phyloP scores from a whole-genome alignment of 2,113 vertebrate genomes.

The Pagrus major region DNA sequence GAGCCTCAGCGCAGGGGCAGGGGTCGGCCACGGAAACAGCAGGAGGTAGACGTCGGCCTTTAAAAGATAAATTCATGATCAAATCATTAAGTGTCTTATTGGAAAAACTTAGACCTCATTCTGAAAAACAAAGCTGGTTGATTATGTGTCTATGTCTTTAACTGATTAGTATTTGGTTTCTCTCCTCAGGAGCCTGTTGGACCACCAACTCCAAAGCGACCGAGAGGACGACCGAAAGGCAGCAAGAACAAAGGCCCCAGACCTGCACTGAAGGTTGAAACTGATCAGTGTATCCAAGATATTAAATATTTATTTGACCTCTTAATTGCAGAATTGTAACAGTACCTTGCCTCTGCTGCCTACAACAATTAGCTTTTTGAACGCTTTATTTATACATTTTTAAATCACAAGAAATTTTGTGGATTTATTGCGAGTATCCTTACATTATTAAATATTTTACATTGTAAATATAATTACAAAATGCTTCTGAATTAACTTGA shows the following conservation, averaged over 20 bases:
- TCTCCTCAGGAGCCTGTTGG: constrained; percentile 82
- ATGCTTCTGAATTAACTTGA: background rate
- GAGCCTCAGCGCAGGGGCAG: constrained; percentile 81
- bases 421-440: background rate
- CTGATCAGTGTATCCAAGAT: background rate
- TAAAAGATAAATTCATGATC: background rate
- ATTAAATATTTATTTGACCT: background rate
- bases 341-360: background rate
- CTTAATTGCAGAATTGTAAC: background rate
- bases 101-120: background rate
- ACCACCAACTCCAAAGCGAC: constrained; percentile 85
- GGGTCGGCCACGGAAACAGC: constrained; percentile 85
- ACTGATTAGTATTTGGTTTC: constrained; percentile 21
- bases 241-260: constrained; percentile 85
- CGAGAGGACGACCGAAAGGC: constrained; percentile 86
- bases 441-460: too few species aligned
- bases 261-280: constrained; percentile 80
- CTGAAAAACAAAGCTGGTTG: background rate
- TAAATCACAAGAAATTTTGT: background rate
- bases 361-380: background rate
- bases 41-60: constrained; percentile 73
- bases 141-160: background rate
- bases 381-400: background rate
- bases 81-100: background rate
- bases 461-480: too few species aligned